phyloP scores from a whole-genome alignment of 2,113 vertebrate genomes.

The Puffinus mauretanicus region DNA sequence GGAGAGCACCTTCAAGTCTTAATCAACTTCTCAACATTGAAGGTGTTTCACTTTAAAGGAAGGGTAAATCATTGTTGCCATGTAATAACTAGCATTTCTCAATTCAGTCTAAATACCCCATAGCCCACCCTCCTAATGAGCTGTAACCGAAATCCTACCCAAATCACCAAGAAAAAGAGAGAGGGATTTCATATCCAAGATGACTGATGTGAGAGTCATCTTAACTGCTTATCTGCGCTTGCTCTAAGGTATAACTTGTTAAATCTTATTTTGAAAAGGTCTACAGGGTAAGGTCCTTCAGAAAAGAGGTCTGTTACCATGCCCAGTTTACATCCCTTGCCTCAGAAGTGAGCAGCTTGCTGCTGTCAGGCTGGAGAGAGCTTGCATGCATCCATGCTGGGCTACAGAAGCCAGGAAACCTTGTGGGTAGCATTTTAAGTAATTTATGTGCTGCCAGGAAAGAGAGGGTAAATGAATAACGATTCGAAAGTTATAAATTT shows the following conservation, averaged over 20 bases:
- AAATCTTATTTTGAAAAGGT: neutral
- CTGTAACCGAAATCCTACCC: neutral
- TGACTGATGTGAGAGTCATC: neutral
- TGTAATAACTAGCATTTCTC: neutral
- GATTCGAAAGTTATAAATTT: neutral
- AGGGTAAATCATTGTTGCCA: neutral
- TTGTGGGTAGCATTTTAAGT: neutral
- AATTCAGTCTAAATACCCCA: neutral
- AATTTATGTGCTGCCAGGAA: neutral
- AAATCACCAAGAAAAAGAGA: neutral
- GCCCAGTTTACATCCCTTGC: too few relatives aligned
- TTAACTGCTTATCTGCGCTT: neutral
- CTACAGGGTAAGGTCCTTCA: neutral
- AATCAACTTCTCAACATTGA: neutral
- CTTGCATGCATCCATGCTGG: fast-evolving
- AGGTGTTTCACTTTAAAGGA: neutral
- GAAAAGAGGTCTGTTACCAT: neutral
- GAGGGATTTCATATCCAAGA: too few relatives aligned
- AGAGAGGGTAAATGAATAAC: neutral
- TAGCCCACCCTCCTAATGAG: neutral
- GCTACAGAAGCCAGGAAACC: neutral
- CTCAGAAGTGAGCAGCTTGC: neutral
- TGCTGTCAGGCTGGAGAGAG: neutral
- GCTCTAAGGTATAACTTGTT: neutral
- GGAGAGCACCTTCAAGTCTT: neutral